A percentile compares a stretch with the other conserved stretches of the same genome.
phyloP scores from a whole-genome alignment of 2,888 invertebrate genomes.

The Leucophora obtusa region DNA sequence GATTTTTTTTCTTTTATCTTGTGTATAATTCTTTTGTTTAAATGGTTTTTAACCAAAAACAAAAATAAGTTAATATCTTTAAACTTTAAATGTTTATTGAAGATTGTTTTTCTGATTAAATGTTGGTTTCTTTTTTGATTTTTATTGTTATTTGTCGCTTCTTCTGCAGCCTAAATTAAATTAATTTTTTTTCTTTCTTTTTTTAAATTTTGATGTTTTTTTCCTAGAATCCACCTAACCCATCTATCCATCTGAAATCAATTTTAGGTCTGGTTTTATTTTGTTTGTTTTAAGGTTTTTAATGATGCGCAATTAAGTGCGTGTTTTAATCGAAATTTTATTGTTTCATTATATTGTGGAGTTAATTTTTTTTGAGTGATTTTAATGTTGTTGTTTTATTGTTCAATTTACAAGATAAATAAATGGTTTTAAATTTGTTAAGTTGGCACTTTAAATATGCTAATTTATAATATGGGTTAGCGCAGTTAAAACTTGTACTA shows the following conservation, averaged over 20 bases:
- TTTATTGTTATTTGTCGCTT: conserved; percentile 15
- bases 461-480: background rate
- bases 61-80: conserved; percentile 37
- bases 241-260: conserved; percentile 42
- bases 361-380: conserved; percentile 22
- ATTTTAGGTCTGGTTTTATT: conserved; percentile 9
- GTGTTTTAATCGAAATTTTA: conserved; percentile 56
- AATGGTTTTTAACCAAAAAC: background rate
- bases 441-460: conserved; percentile 42
- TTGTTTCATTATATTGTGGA: conserved; percentile 37
- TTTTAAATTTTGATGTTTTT: conserved; percentile 49
- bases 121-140: conserved; percentile 19
- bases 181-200: conserved; percentile 10
- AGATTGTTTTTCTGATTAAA: conserved; percentile 49
- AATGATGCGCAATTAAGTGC: conserved; percentile 49
- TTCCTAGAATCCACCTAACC: conserved; percentile 50
- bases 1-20: background rate
- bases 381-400: conserved; percentile 39
- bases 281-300: conserved; percentile 6
- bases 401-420: conserved; percentile 30
- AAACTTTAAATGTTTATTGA: conserved; percentile 53
- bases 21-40: background rate
- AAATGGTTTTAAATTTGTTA: conserved; percentile 35
- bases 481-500: background rate
- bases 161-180: conserved; percentile 46